Evolutionary conservation across 2,888 invertebrate genomes (phyloP).

Genomic region (Platycnemis pennipes): DNA sequence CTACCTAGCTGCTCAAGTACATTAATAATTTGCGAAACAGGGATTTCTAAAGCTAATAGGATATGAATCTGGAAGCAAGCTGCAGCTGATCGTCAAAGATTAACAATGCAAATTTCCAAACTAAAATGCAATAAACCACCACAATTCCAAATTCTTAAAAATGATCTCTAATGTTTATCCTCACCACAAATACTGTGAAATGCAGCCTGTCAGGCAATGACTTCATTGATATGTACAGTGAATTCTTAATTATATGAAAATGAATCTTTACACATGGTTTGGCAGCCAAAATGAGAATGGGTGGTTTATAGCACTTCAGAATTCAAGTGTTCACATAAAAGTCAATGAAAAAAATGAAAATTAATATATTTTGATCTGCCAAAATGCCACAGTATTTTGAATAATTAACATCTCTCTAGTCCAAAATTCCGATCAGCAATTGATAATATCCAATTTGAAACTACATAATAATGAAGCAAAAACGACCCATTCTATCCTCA

Average conservation of each 20-base stretch:
- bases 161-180: constrained; percentile 19
- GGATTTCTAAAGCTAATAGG: not conserved
- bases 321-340: constrained; percentile 69
- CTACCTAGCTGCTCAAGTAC: not conserved
- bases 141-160: not conserved
- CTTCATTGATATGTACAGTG: constrained; percentile 51
- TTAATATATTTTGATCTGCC: constrained; percentile 71
- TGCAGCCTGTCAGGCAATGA: constrained; percentile 46
- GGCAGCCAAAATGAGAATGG: constrained; percentile 68
- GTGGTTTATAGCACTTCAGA: constrained; percentile 68
- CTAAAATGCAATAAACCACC: not conserved
- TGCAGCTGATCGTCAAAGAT: not conserved
- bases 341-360: constrained; percentile 68
- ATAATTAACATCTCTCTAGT: constrained; percentile 71
- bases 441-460: constrained; percentile 67
- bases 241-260: constrained; percentile 52
- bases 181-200: constrained; percentile 59
- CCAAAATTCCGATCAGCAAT: constrained; percentile 60
- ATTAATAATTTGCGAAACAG: not conserved
- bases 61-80: not conserved
- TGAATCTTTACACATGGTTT: constrained; percentile 68
- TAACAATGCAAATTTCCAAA: not conserved
- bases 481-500: constrained; percentile 5
- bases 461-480: constrained; percentile 69
- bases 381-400: constrained; percentile 71